Percentiles rank a stretch among this genome's conserved stretches.
phyloP scores from a whole-genome alignment of 2,797 vertebrate genomes.

The Hapalemur alaotrensis region DNA sequence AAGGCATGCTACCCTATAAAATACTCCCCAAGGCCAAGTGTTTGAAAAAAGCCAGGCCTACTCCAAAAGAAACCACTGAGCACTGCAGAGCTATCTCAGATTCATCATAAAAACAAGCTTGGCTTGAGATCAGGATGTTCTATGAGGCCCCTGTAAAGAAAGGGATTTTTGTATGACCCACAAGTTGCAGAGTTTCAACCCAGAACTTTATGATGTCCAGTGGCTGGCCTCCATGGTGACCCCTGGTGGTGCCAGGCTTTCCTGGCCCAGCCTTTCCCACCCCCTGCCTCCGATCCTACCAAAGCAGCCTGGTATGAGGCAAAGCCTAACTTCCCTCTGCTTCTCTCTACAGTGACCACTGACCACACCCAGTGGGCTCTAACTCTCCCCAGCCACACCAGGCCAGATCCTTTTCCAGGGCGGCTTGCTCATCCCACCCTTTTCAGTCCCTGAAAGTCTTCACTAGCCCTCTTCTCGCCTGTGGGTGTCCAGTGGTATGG shows the following conservation, averaged over 20 bases:
- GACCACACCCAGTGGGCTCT: not conserved
- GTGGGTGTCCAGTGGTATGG: not conserved
- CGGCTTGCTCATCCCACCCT: not conserved
- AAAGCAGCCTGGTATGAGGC: not conserved
- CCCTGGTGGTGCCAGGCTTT: not conserved
- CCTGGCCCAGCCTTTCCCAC: not conserved
- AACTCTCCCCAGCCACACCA: not conserved
- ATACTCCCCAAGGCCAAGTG: not conserved
- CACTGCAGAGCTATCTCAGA: not conserved
- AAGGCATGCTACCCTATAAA: not conserved
- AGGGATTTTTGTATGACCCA: not conserved
- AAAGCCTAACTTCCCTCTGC: not conserved
- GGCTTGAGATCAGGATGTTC: not conserved
- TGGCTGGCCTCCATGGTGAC: not conserved
- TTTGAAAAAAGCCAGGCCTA: not conserved
- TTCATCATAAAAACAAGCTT: not conserved
- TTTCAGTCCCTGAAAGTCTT: not conserved
- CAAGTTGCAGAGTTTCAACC: not conserved
- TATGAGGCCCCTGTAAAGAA: not conserved
- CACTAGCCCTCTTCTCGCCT: not conserved
- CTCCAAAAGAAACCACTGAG: not conserved
- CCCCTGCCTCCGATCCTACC: not conserved
- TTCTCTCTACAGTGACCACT: not conserved
- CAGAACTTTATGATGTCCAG: not conserved
- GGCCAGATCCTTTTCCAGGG: not conserved